A percentile compares a stretch with the other conserved stretches of the same genome.
Evolutionary conservation across 2,888 invertebrate species (phyloP).

Genomic region (Orthosia incerta): DNA sequence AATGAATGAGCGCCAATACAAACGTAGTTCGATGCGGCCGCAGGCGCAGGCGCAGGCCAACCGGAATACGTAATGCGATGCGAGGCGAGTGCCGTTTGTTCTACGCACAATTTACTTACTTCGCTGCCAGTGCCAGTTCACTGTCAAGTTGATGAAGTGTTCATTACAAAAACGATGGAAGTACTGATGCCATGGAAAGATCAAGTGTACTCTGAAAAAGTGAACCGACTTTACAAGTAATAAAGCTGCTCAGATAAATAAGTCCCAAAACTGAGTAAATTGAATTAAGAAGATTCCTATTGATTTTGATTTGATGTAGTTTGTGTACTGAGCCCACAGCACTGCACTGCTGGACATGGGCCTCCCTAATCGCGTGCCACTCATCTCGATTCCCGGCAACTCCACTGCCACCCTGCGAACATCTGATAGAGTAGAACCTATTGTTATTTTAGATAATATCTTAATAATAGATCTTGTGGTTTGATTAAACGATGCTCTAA

Average conservation of each 20-base stretch:
- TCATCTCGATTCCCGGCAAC: too few species aligned
- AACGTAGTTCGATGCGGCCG: slow-evolving; percentile 42
- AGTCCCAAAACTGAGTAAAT: too few species aligned
- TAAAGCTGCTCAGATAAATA: too few species aligned
- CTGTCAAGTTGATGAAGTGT: background rate
- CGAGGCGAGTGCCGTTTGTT: slow-evolving; percentile 67
- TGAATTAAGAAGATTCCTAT: too few species aligned
- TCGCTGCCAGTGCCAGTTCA: slow-evolving; percentile 30
- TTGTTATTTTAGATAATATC: background rate
- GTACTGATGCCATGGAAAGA: too few species aligned
- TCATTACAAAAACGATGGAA: background rate
- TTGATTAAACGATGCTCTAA: background rate
- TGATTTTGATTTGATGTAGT: too few species aligned
- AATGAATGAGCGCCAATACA: slow-evolving; percentile 65
- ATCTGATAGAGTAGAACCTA: background rate
- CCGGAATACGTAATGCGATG: slow-evolving; percentile 67
- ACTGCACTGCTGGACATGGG: too few species aligned
- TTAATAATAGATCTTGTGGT: background rate
- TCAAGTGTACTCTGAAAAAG: background rate
- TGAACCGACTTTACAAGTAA: background rate
- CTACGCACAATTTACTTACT: slow-evolving; percentile 39
- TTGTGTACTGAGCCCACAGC: background rate
- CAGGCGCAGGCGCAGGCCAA: slow-evolving; percentile 45
- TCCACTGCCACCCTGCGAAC: too few species aligned
- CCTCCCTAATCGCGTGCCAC: too few species aligned